These are phyloP conservation scores for Tichodroma muraria DNA, from an alignment of 2,113 vertebrate species.

Conservation along the genomic window DNA sequence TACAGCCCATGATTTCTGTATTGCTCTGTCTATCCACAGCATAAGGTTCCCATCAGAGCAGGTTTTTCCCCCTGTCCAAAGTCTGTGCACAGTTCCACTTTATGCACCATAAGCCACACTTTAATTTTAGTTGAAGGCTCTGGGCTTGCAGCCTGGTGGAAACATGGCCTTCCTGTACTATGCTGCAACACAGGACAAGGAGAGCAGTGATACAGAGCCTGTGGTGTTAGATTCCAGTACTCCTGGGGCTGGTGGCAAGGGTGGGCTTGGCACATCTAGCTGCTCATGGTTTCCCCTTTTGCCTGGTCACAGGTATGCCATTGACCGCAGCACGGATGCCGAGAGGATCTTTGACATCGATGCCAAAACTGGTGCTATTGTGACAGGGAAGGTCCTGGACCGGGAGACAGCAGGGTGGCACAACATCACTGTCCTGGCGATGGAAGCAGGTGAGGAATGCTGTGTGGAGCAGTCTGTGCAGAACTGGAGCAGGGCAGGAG, in stretches of 20 bases:
- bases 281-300: not conserved
- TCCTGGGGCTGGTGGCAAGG: not conserved
- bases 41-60: not conserved
- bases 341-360: conserved; percentile 95
- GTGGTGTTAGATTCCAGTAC: not conserved
- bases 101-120: not conserved
- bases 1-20: not conserved
- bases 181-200: not conserved
- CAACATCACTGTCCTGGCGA: conserved; percentile 92
- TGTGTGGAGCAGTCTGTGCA: not conserved
- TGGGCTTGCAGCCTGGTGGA: not conserved
- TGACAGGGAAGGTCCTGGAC: conserved; percentile 88
- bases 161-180: rapidly evolving
- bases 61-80: not conserved
- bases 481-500: not conserved
- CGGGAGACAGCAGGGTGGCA: conserved; percentile 95
- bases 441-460: conserved; percentile 83
- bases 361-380: conserved; percentile 84
- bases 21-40: not conserved
- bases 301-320: conserved; percentile 81
- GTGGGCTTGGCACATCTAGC: not conserved
- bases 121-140: not conserved
- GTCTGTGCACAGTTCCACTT: not conserved
- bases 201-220: not conserved
- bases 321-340: conserved; percentile 83